A percentile compares a stretch with the other conserved stretches of the same genome.
These are phyloP conservation scores for Laterallus jamaicensis DNA, from an alignment of 2,113 vertebrate genomes.

Conservation along the genomic window DNA sequence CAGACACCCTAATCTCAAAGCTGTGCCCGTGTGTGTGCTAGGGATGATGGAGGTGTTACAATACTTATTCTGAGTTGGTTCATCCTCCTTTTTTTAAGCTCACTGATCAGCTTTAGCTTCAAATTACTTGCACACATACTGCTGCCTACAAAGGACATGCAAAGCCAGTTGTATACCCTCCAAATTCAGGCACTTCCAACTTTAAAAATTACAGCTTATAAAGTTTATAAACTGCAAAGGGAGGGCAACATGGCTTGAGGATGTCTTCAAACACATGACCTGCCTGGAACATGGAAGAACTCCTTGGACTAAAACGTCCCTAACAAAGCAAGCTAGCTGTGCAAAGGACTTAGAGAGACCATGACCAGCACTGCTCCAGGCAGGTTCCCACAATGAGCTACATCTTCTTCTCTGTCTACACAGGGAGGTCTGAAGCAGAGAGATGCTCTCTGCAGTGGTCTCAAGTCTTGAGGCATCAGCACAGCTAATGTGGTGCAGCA, in stretches of 20 bases:
- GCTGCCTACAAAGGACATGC: not conserved
- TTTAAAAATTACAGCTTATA: not conserved
- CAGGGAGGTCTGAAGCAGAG: not conserved
- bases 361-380: not conserved
- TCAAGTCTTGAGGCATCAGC: rapidly evolving
- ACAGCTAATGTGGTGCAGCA: not conserved
- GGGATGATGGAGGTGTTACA: not conserved
- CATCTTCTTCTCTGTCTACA: no score
- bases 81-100: not conserved
- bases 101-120: not conserved
- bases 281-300: not conserved
- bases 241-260: not conserved
- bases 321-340: not conserved
- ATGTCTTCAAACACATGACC: not conserved
- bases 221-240: not conserved
- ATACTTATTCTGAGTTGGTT: not conserved
- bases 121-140: not conserved
- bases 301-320: not conserved
- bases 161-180: not conserved
- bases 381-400: not conserved
- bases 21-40: not conserved
- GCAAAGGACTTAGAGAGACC: not conserved
- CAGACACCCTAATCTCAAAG: not conserved
- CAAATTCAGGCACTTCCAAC: not conserved
- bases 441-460: not conserved